Percentiles rank a stretch among this genome's conserved stretches.
Conservation (phyloP, 1,140 invertebrate genomes). For the Zaprionus davidi region DNA sequence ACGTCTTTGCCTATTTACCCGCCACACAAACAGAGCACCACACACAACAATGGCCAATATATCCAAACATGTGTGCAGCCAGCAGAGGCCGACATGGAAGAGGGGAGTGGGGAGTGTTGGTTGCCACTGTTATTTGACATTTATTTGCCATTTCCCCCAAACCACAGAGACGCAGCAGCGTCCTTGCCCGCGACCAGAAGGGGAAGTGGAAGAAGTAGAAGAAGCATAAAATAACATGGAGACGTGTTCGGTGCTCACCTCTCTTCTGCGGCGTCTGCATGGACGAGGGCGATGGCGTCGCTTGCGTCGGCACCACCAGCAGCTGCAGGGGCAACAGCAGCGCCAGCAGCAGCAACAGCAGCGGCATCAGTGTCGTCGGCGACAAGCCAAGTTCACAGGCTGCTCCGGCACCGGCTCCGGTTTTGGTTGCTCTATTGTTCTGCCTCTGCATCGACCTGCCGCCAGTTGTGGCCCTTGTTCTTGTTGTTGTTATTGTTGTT, state of each 20-base stretch:
- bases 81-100: not conserved
- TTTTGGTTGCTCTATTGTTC: conserved; percentile 54
- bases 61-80: conserved; percentile 39
- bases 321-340: conserved; percentile 62
- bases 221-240: not conserved
- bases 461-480: conserved; percentile 29
- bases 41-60: conserved; percentile 55
- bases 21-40: conserved; percentile 28
- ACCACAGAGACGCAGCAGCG: conserved; percentile 22
- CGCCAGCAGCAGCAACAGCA: conserved; percentile 45
- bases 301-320: conserved; percentile 48
- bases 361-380: not conserved
- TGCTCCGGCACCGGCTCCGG: conserved; percentile 12
- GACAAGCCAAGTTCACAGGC: conserved; percentile 34
- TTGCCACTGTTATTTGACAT: conserved; percentile 75
- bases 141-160: conserved; percentile 77
- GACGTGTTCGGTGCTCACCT: conserved; percentile 58
- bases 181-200: conserved; percentile 15
- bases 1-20: conserved; percentile 60
- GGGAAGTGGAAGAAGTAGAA: not conserved
- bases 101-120: not conserved
- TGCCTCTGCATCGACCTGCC: conserved; percentile 52
- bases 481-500: conserved; percentile 8
- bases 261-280: conserved; percentile 80
- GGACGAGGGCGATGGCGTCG: conserved; percentile 74